These are phyloP conservation scores for Echiichthys vipera DNA, from an alignment of 2,797 vertebrate species.

Conservation along the genomic window DNA sequence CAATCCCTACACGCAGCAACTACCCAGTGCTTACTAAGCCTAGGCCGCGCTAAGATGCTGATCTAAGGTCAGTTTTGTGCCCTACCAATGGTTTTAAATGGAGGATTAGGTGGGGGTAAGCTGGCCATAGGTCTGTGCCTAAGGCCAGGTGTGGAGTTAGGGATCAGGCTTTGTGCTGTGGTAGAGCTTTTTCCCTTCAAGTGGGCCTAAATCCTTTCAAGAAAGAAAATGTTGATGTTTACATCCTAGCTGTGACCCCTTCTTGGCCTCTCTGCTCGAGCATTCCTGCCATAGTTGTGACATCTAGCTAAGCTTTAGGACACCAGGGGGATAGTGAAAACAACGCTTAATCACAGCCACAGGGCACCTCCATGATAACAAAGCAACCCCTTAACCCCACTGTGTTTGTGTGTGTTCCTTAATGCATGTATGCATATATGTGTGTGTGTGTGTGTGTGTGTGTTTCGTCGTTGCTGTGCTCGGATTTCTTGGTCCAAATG, in stretches of 20 bases:
- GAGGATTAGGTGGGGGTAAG: conserved; percentile 71
- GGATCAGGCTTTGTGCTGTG: conserved; percentile 79
- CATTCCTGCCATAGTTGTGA: conserved; percentile 87
- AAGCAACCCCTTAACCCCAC: conserved; percentile 78
- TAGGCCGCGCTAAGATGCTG: conserved; percentile 67
- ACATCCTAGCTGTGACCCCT: conserved; percentile 85
- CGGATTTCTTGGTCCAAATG: conserved; percentile 26
- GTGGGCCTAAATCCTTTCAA: conserved; percentile 83
- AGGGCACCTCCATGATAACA: conserved; percentile 82
- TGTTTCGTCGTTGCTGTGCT: conserved; percentile 18
- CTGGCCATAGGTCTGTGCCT: conserved; percentile 76
- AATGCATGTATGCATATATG: conserved; percentile 56
- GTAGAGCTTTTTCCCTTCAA: conserved; percentile 76
- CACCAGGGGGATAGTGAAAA: conserved; percentile 83
- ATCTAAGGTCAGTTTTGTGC: conserved; percentile 73
- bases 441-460: conserved; percentile 36
- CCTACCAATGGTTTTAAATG: conserved; percentile 69
- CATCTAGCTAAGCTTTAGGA: conserved; percentile 85
- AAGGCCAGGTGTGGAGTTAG: conserved; percentile 76
- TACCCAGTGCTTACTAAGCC: conserved; percentile 73
- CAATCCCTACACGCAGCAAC: conserved; percentile 71
- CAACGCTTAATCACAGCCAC: conserved; percentile 84
- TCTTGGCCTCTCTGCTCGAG: conserved; percentile 78
- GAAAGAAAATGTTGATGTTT: conserved; percentile 88
- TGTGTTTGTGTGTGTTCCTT: conserved; percentile 68